These are phyloP conservation scores for Oostethus manadensis DNA, from an alignment of 2,113 vertebrate species.

Conservation along the genomic window DNA sequence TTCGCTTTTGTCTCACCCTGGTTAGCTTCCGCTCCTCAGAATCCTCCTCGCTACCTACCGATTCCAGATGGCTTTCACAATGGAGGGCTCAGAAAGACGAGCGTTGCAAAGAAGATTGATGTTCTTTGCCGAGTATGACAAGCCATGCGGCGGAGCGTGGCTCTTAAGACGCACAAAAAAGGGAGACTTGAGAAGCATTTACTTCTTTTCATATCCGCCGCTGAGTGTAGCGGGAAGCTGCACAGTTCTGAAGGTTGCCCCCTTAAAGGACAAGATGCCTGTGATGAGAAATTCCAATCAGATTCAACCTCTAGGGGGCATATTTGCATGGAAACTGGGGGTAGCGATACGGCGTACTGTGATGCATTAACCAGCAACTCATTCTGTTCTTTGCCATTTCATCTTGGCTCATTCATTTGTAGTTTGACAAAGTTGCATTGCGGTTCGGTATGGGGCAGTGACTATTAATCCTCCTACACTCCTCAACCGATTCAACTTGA, in stretches of 20 bases:
- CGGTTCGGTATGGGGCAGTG: too few species aligned
- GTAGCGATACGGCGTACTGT: too few species aligned
- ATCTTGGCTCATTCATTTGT: too few species aligned
- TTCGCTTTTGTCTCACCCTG: constrained; percentile 49
- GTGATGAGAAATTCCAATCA: constrained; percentile 20
- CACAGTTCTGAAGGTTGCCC: constrained; percentile 21
- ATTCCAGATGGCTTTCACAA: constrained; percentile 69
- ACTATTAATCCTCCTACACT: too few species aligned
- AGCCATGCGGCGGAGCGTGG: constrained; percentile 56
- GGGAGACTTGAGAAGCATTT: constrained; percentile 51
- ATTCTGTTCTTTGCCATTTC: too few species aligned
- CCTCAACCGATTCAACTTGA: too few species aligned
- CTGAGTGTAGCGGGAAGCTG: constrained; percentile 35
- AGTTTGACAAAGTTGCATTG: too few species aligned
- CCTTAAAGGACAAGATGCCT: constrained; percentile 30
- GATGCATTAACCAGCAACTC: too few species aligned
- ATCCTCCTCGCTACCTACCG: constrained; percentile 41
- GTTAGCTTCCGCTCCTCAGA: constrained; percentile 54
- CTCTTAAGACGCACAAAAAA: constrained; percentile 58
- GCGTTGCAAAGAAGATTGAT: constrained; percentile 73
- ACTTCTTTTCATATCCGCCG: constrained; percentile 46
- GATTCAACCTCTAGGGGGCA: not conserved
- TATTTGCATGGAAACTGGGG: too few species aligned
- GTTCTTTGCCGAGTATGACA: constrained; percentile 70
- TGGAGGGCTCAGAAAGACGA: constrained; percentile 60